Percentiles rank a stretch among this genome's conserved stretches.
phyloP scores from a whole-genome alignment of 1,140 invertebrate genomes.

The Sitophilus oryzae region DNA sequence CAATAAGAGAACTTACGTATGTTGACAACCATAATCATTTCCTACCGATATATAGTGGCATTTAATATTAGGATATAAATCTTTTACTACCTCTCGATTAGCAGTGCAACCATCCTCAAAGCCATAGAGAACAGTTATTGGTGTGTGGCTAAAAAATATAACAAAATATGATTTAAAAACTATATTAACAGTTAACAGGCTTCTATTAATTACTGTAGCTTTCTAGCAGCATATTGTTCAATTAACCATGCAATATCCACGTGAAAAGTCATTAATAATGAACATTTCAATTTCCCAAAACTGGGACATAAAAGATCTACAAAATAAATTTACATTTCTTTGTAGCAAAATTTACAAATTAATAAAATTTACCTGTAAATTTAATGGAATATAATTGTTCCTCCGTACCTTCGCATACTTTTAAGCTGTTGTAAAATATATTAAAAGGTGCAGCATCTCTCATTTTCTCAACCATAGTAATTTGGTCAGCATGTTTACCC shows the following conservation, averaged over 20 bases:
- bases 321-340: neutral
- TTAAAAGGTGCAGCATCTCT: slow-evolving; percentile 5
- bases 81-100: neutral
- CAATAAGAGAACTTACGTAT: slow-evolving; percentile 9
- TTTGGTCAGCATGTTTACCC: neutral
- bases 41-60: neutral
- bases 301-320: slow-evolving; percentile 6
- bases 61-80: neutral
- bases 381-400: slow-evolving; percentile 1
- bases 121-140: neutral
- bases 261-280: neutral
- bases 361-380: slow-evolving; percentile 6
- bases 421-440: slow-evolving; percentile 1
- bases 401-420: neutral
- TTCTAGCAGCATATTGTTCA: neutral
- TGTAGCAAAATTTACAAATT: neutral
- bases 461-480: slow-evolving; percentile 1
- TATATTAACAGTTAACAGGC: neutral
- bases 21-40: neutral
- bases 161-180: neutral
- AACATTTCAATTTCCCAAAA: slow-evolving; percentile 5
- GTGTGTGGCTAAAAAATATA: neutral
- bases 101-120: neutral
- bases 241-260: neutral
- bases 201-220: slow-evolving; percentile 3